Evolutionary conservation across 2,888 invertebrate genomes (phyloP), one percentile per base, ranked within the genome.

Genomic region (Zelleria hepariella): DNA sequence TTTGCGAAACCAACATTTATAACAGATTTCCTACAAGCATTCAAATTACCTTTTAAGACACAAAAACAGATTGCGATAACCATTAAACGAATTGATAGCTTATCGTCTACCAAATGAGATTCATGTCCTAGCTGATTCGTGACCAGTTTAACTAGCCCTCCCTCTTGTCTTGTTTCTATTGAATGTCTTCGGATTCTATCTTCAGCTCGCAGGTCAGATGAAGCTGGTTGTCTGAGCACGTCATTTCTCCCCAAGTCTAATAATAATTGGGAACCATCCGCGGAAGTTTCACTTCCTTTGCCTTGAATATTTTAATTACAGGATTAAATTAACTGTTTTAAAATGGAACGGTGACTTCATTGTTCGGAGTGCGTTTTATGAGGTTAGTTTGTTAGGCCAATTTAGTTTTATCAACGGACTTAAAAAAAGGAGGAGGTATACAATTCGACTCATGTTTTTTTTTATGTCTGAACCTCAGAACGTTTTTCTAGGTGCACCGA

Each of bases 271-370:
- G 49, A 2, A 20, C 20, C 18, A 10, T 74, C 65, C 72, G 64
- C 73, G 76, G 77, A 78, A 70, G 73, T 69, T 67, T 63, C 65
- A 70, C 70, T 75, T 77, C 80, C 78, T 73, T 73, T 77, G 75
- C 81, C 81, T 78, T 78, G 75, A 77, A 81, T 79, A 73, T 73
- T 53, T 53, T 53, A 53, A 53, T 53, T 53, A 49, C 49, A 7
- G 32, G 20, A 49, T 49, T 21, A 49, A 49, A n/a, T n/a, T 49
- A 49, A 49, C 32, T 49, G 49, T 49, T 20, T 49, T 49, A 49
- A 21, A 53, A 53, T 53, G n/a, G 10, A n/a, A 8, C 23, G 21
- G 25, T 20, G 24, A 24, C 53, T 66, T 66, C 68, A 67, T 68
- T 66, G 63, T 64, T 18, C 18, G 49, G 18, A 49, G 49, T 49